Conservation (phyloP, 2,797 vertebrate species). For the Carduelis carduelis region DNA sequence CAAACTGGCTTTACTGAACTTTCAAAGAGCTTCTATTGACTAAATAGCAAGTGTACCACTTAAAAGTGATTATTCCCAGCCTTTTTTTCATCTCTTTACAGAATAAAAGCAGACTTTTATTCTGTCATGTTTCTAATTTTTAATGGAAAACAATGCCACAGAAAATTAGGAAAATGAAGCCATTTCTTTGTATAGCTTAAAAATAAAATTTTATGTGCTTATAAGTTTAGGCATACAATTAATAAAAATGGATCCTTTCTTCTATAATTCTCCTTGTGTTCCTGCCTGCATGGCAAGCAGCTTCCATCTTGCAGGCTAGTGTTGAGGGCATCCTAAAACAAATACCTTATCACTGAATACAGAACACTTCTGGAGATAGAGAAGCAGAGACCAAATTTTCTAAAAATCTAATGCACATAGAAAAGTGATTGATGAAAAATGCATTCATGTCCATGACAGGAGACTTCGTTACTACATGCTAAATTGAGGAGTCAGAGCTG, state of each 20-base stretch:
- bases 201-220: slow-evolving; percentile 25
- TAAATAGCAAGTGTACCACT: slow-evolving; percentile 52
- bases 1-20: slow-evolving; percentile 53
- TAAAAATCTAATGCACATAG: not conserved
- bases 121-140: slow-evolving; percentile 58
- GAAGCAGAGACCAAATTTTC: not conserved
- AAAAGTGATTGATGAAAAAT: not conserved
- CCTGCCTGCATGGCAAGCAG: not conserved
- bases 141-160: slow-evolving; percentile 57
- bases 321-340: not conserved
- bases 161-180: slow-evolving; percentile 37
- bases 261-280: not conserved
- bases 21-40: slow-evolving; percentile 52
- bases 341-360: not conserved
- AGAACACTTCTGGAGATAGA: not conserved
- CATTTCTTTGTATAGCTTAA: slow-evolving; percentile 56
- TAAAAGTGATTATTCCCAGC: slow-evolving; percentile 58
- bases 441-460: not conserved
- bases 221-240: slow-evolving; percentile 10
- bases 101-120: slow-evolving; percentile 43
- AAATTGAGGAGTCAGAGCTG: not conserved
- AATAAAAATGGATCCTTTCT: not conserved
- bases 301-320: not conserved
- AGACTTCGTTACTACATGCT: not conserved
- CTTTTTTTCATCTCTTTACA: slow-evolving; percentile 23